Evolutionary conservation across 2,797 vertebrate genomes (phyloP).

Genomic region (Chaenodraco wilsoni): DNA sequence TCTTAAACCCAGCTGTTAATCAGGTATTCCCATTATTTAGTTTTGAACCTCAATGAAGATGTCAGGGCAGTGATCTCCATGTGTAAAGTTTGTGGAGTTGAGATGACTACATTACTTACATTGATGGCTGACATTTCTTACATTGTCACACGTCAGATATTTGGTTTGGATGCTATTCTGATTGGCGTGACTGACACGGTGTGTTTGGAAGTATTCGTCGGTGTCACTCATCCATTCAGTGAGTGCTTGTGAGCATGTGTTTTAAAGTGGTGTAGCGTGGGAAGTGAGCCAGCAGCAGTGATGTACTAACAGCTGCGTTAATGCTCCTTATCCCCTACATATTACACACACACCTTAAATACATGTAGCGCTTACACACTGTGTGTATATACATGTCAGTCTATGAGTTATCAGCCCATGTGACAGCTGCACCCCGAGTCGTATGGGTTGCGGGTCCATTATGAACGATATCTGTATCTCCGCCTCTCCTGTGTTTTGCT

Average conservation of each 20-base stretch:
- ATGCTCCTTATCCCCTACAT: constrained; percentile 35
- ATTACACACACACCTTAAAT: constrained; percentile 8
- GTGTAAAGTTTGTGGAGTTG: neutral
- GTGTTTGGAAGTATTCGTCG: neutral
- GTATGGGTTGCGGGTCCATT: constrained; percentile 36
- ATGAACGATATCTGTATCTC: constrained; percentile 31
- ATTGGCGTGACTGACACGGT: neutral
- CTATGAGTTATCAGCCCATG: constrained; percentile 28
- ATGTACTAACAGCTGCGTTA: constrained; percentile 57
- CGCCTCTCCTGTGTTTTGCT: constrained; percentile 4
- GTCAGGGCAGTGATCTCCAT: neutral
- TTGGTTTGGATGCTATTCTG: too few species aligned
- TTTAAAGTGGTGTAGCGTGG: constrained; percentile 4
- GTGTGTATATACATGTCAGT: constrained; percentile 6
- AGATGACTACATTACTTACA: neutral
- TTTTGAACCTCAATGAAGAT: neutral
- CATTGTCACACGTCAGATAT: neutral
- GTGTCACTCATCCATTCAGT: neutral
- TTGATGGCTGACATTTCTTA: neutral
- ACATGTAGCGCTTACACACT: neutral
- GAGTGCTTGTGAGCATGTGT: neutral
- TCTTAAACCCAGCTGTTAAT: neutral
- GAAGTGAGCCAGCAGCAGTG: constrained; percentile 9
- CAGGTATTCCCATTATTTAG: neutral
- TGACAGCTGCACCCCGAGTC: constrained; percentile 50